These are phyloP conservation scores for Stegophylla sp. DNA, from an alignment of 2,888 invertebrate species.

Conservation along the genomic window DNA sequence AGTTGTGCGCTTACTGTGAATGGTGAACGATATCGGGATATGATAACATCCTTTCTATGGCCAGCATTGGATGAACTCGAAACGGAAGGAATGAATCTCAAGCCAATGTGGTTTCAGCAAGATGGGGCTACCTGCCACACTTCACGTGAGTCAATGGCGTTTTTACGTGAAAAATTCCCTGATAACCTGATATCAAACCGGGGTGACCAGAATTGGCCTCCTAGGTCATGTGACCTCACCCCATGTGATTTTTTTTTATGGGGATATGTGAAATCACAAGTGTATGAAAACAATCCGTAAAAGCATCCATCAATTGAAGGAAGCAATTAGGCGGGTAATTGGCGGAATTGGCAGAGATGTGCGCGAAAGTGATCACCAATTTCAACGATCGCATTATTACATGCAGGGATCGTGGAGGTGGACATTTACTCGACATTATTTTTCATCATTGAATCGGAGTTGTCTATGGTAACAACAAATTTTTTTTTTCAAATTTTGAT, in stretches of 20 bases:
- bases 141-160: too few species aligned
- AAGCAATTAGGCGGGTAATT: conserved; percentile 6
- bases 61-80: background rate
- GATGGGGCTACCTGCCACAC: too few species aligned
- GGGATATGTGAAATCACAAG: too few species aligned
- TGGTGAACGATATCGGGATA: too few species aligned
- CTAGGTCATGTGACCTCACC: background rate
- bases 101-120: too few species aligned
- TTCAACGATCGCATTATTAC: conserved; percentile 1
- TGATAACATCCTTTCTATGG: too few species aligned
- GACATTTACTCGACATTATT: conserved; percentile 1
- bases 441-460: background rate
- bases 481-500: background rate
- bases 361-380: background rate
- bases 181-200: too few species aligned
- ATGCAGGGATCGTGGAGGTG: conserved; percentile 1
- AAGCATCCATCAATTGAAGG: conserved; percentile 4
- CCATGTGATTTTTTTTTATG: background rate
- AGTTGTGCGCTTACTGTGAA: too few species aligned
- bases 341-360: conserved; percentile 2
- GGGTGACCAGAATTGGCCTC: too few species aligned
- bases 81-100: background rate
- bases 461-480: background rate
- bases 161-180: too few species aligned
- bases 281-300: background rate